phyloP scores from a whole-genome alignment of 2,888 invertebrate genomes.

The Limnephilus auricula region DNA sequence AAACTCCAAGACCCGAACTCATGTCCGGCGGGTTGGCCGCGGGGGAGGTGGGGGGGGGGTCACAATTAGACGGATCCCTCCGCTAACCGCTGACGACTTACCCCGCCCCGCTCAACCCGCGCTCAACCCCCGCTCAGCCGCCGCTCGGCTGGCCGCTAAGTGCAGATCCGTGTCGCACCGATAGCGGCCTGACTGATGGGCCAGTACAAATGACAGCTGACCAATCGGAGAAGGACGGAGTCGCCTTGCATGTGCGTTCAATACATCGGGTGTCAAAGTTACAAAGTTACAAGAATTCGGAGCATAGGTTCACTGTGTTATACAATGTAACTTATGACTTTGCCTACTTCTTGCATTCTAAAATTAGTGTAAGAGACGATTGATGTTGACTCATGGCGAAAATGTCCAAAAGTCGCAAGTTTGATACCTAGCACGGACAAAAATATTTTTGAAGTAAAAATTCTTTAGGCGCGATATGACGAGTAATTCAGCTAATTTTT shows the following conservation, averaged over 20 bases:
- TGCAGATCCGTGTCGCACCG: conserved; percentile 65
- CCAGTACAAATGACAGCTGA: conserved; percentile 64
- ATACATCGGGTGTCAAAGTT: not conserved
- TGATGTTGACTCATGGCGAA: no score
- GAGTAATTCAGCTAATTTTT: no score
- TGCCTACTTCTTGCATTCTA: not conserved
- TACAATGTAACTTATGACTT: not conserved
- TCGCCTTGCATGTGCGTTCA: conserved; percentile 50
- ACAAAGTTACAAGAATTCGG: not conserved
- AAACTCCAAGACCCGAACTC: conserved; percentile 7
- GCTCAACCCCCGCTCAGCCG: conserved; percentile 12
- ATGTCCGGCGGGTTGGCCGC: not conserved
- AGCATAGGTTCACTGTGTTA: not conserved
- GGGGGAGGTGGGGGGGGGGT: not conserved
- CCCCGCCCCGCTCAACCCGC: conserved; percentile 33
- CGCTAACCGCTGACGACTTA: conserved; percentile 36
- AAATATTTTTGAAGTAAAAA: no score
- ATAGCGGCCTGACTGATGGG: conserved; percentile 66
- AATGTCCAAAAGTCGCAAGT: no score
- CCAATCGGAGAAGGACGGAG: conserved; percentile 54
- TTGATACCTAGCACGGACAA: no score
- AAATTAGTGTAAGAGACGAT: not conserved
- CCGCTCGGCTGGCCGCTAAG: conserved; percentile 59
- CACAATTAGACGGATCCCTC: conserved; percentile 56
- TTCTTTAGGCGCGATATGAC: no score